These are phyloP conservation scores for Lethrus apterus DNA, from an alignment of 1,140 invertebrate species.

Conservation along the genomic window DNA sequence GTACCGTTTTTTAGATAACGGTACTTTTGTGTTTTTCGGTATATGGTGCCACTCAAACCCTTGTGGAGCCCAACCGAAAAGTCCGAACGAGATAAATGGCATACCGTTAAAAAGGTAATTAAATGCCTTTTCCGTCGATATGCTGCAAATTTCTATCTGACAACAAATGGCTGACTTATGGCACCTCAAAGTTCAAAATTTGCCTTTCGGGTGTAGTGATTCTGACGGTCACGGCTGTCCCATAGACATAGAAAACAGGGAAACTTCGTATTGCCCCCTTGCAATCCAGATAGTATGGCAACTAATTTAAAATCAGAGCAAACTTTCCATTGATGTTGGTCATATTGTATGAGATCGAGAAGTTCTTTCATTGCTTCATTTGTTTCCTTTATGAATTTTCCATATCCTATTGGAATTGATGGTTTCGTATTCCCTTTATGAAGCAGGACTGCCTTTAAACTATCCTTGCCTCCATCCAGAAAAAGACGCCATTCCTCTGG, in stretches of 20 bases:
- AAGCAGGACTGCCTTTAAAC: conserved; percentile 37
- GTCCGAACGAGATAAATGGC: no score
- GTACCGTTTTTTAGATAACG: no score
- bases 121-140: no score
- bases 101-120: no score
- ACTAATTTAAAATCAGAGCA: conserved; percentile 36
- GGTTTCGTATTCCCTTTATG: conserved; percentile 36
- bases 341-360: conserved; percentile 21
- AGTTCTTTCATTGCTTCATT: conserved; percentile 26
- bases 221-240: conserved; percentile 33
- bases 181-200: no score
- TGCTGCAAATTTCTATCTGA: no score
- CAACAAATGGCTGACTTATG: no score
- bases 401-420: conserved; percentile 33
- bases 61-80: no score
- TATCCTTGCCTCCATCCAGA: conserved; percentile 26
- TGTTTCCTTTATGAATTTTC: conserved; percentile 30
- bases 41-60: no score
- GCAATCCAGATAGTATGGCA: conserved; percentile 33
- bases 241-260: conserved; percentile 38
- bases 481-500: conserved; percentile 17
- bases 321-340: conserved; percentile 29
- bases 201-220: conserved; percentile 31
- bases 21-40: no score
- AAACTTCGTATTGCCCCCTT: conserved; percentile 37